Percentiles rank a stretch among this genome's conserved stretches.
Evolutionary conservation across 37 sponge, comb jelly and placozoan genomes (phyloP).

Genomic region (Spongilla lacustris): DNA sequence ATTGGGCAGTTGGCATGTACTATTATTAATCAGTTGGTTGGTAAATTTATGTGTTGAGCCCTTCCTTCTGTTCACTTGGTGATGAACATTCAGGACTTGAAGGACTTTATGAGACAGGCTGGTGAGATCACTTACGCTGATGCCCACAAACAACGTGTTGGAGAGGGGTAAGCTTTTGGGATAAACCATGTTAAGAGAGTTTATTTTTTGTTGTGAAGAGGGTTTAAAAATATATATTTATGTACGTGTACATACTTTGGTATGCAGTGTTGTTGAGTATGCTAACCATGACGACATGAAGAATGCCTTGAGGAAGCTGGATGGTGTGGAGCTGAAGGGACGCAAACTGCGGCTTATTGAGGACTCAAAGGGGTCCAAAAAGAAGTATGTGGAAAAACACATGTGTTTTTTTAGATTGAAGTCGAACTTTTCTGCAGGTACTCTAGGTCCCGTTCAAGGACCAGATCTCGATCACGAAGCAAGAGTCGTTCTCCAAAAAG

Average conservation of each 20-base stretch:
- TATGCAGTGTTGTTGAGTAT: conserved; percentile 91
- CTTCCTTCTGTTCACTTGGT: neutral
- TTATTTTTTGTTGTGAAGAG: no score
- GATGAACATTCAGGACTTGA: conserved; percentile 78
- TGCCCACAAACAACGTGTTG: conserved; percentile 91
- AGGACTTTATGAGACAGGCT: conserved; percentile 93
- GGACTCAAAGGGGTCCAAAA: conserved; percentile 45
- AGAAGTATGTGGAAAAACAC: neutral
- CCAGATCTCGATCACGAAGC: conserved; percentile 4
- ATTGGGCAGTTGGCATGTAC: no score
- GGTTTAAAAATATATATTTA: no score
- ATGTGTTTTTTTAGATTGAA: neutral
- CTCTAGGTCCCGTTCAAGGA: conserved; percentile 57
- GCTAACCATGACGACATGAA: conserved; percentile 88
- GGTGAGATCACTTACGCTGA: conserved; percentile 99
- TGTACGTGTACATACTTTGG: no score
- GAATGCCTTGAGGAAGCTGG: conserved; percentile 86
- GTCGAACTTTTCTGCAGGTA: neutral
- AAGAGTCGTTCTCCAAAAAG: neutral
- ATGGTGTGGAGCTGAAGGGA: conserved; percentile 93
- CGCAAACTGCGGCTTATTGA: conserved; percentile 79
- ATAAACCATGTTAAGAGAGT: no score
- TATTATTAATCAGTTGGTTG: no score
- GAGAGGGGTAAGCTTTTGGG: conserved; percentile 91
- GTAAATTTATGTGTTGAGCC: no score